Conservation (phyloP, 1,140 invertebrate genomes). For the Dryas iulia region DNA sequence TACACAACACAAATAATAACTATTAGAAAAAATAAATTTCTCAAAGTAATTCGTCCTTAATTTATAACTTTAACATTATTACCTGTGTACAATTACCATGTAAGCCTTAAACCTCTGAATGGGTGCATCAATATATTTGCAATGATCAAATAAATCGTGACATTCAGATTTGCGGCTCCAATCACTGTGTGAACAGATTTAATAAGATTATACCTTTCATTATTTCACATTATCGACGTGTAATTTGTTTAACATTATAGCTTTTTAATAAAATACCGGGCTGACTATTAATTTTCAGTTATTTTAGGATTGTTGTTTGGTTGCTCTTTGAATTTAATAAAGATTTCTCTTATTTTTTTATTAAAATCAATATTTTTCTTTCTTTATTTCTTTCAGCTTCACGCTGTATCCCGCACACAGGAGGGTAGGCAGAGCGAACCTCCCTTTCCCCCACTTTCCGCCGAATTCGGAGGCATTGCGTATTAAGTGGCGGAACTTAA, state of each 20-base stretch:
- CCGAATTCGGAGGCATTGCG: no score
- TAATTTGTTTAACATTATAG: conserved; percentile 62
- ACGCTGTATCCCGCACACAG: no score
- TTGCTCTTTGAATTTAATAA: not conserved
- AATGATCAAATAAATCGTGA: conserved; percentile 60
- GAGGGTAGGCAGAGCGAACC: no score
- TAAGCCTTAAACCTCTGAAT: conserved; percentile 51
- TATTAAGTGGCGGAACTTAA: no score
- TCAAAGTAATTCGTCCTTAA: no score
- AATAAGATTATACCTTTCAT: conserved; percentile 61
- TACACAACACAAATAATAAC: no score
- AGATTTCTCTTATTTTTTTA: no score
- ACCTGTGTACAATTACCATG: conserved; percentile 44
- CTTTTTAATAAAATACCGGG: conserved; percentile 14
- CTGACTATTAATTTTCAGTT: not conserved
- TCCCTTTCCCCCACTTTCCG: no score
- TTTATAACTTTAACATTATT: no score
- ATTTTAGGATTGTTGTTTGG: not conserved
- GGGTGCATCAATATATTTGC: conserved; percentile 47
- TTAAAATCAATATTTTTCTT: no score
- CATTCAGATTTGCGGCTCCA: conserved; percentile 44
- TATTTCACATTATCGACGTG: conserved; percentile 51
- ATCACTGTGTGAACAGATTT: conserved; percentile 51
- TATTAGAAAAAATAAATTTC: no score
- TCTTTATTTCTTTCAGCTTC: no score